phyloP scores from a whole-genome alignment of 2,888 invertebrate genomes.

The Melanchra persicariae region DNA sequence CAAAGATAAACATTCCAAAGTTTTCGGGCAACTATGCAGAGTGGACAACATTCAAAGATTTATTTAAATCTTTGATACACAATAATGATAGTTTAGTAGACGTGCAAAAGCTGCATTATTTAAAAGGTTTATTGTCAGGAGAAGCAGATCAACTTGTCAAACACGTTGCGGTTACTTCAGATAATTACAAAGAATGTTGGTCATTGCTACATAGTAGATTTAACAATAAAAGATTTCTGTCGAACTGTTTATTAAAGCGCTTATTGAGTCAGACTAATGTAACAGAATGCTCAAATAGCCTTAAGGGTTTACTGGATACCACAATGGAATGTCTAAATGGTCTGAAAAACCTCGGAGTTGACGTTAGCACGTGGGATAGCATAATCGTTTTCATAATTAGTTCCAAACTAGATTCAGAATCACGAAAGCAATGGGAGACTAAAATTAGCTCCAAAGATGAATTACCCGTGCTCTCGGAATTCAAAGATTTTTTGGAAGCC shows the following conservation, averaged over 20 bases:
- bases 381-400: constrained; percentile 5
- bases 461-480: neutral
- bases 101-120: constrained; percentile 6
- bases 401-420: constrained; percentile 11
- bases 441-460: neutral
- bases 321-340: constrained; percentile 23
- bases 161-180: constrained; percentile 14
- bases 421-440: neutral
- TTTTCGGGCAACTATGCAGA: constrained; percentile 11
- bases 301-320: constrained; percentile 11
- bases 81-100: neutral
- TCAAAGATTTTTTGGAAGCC: neutral
- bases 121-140: neutral
- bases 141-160: constrained; percentile 8
- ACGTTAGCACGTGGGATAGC: constrained; percentile 11
- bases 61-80: constrained; percentile 7
- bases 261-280: constrained; percentile 11
- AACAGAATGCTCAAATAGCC: constrained; percentile 8
- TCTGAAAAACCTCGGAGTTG: constrained; percentile 18
- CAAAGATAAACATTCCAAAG: constrained; percentile 4
- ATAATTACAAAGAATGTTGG: constrained; percentile 13
- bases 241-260: constrained; percentile 16
- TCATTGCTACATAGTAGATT: constrained; percentile 5
- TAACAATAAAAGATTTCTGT: constrained; percentile 11
- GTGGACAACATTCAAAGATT: constrained; percentile 8